These are phyloP conservation scores for zebrafish (Danio rerio) DNA, from an alignment of 2,113 vertebrate species.

Conservation along the genomic window DNA sequence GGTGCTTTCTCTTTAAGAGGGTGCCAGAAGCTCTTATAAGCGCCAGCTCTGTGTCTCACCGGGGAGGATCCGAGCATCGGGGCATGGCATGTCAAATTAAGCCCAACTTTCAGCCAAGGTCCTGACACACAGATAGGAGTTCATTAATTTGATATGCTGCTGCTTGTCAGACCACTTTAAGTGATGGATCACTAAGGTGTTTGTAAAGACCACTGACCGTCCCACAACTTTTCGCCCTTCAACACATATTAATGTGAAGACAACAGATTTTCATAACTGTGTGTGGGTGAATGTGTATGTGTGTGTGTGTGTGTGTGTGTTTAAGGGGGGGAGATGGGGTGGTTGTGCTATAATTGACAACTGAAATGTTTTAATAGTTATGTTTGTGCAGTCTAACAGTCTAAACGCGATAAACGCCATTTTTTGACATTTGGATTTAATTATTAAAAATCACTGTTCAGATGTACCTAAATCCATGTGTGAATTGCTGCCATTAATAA, in stretches of 20 bases:
- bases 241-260: not conserved
- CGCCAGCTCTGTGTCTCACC: constrained; percentile 51
- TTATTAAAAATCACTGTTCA: no score
- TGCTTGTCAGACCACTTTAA: constrained; percentile 22
- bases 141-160: constrained; percentile 29
- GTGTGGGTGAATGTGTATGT: no score
- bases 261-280: not conserved
- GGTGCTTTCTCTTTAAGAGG: constrained; percentile 64
- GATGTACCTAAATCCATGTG: no score
- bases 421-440: no score
- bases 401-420: no score
- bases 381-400: not conserved
- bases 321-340: no score
- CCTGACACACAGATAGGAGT: constrained; percentile 19
- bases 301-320: no score
- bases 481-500: no score
- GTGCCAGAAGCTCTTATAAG: constrained; percentile 59
- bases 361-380: not conserved
- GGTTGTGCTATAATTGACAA: not conserved
- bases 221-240: constrained; percentile 7
- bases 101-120: constrained; percentile 31
- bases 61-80: constrained; percentile 42
- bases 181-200: constrained; percentile 29
- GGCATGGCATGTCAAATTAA: constrained; percentile 17
- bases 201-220: not conserved